Percentiles rank a stretch among this genome's conserved stretches.
Evolutionary conservation across 2,888 invertebrate genomes (phyloP).

Genomic region (Mellilla xanthometata): DNA sequence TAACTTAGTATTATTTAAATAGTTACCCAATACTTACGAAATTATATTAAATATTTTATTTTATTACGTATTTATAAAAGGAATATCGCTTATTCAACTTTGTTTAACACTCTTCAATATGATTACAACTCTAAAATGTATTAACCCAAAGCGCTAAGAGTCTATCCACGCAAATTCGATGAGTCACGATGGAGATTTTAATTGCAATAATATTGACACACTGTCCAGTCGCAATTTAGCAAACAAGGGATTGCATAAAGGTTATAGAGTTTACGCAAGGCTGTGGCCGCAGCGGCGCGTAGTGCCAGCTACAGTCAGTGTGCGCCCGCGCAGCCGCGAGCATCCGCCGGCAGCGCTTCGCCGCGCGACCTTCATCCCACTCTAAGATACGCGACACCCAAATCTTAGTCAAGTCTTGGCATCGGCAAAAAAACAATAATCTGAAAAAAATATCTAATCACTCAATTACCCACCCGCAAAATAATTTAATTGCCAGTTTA

Average conservation of each 20-base stretch:
- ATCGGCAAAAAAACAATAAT: not conserved
- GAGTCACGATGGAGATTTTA: constrained; percentile 10
- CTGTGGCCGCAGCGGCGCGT: not conserved
- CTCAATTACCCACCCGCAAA: constrained; percentile 14
- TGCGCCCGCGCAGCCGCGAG: constrained; percentile 30
- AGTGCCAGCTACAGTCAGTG: constrained; percentile 19
- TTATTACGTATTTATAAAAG: no score
- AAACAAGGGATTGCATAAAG: constrained; percentile 65
- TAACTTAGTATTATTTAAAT: no score
- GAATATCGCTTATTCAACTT: no score
- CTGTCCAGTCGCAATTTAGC: constrained; percentile 48
- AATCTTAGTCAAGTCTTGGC: no score
- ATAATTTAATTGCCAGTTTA: constrained; percentile 25
- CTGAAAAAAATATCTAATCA: constrained; percentile 9
- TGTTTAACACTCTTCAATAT: no score
- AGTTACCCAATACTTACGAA: no score
- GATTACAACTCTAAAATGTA: no score
- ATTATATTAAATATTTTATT: no score
- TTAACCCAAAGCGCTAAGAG: no score
- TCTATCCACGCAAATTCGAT: not conserved
- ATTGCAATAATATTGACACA: constrained; percentile 38
- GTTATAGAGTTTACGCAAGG: constrained; percentile 62
- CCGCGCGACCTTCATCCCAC: not conserved
- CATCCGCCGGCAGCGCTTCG: constrained; percentile 11
- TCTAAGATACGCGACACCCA: not conserved